Conservation (phyloP, 2,113 vertebrate species). For the Equus przewalskii region DNA sequence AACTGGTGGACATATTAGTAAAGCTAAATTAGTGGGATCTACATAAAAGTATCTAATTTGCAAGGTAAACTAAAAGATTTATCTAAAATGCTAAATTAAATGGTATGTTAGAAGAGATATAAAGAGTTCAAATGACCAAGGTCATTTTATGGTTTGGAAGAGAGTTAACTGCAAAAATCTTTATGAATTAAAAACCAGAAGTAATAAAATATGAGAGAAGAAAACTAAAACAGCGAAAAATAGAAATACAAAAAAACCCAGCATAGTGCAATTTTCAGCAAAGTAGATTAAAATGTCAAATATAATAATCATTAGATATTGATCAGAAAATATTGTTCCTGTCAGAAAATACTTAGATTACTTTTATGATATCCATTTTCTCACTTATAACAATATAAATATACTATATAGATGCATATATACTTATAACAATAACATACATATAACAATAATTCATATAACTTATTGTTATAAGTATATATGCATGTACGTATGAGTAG, state of each 20-base stretch:
- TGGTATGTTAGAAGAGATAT: neutral
- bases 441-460: no score
- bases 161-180: neutral
- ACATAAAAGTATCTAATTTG: neutral
- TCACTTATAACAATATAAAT: neutral
- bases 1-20: neutral
- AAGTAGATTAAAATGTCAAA: neutral
- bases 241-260: neutral
- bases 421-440: no score
- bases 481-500: neutral
- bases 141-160: neutral
- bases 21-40: neutral
- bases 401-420: neutral
- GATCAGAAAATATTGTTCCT: neutral
- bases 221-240: neutral
- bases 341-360: neutral
- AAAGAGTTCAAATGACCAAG: neutral
- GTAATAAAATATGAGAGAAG: neutral
- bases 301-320: neutral
- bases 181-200: neutral
- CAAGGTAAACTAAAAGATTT: neutral
- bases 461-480: neutral
- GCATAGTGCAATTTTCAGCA: neutral
- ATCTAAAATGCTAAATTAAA: neutral
- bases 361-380: neutral